These are phyloP conservation scores for Rhorus exstirpatorius DNA, from an alignment of 2,888 invertebrate species.

Conservation along the genomic window DNA sequence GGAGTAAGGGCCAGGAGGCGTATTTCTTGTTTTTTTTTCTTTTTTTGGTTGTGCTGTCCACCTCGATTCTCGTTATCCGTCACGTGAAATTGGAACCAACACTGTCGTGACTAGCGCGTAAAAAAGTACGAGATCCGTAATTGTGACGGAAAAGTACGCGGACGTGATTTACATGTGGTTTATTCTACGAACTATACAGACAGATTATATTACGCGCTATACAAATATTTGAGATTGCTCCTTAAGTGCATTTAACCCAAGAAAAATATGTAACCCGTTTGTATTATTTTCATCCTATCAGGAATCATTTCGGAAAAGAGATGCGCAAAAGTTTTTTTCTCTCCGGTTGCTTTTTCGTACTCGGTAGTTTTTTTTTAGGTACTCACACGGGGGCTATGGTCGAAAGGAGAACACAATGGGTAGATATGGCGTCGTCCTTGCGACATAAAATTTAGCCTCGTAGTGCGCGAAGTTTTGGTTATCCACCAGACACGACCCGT, in stretches of 20 bases:
- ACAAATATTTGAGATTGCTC: too few species aligned
- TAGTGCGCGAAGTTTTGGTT: slow-evolving; percentile 27
- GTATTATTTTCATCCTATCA: not conserved
- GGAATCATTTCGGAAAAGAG: not conserved
- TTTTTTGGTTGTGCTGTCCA: not conserved
- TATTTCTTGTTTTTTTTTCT: not conserved
- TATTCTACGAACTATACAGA: not conserved
- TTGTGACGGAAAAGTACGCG: not conserved
- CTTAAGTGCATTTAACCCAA: not conserved
- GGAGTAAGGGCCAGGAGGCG: not conserved
- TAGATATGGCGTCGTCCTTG: not conserved
- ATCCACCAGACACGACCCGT: too few species aligned
- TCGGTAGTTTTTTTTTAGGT: not conserved
- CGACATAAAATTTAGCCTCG: slow-evolving; percentile 5
- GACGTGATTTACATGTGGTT: too few species aligned
- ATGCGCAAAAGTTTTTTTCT: not conserved
- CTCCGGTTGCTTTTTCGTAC: not conserved
- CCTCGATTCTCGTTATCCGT: not conserved
- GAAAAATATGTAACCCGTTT: not conserved
- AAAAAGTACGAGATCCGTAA: not conserved
- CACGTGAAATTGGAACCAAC: not conserved
- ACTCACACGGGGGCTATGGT: not conserved
- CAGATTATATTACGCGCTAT: not conserved
- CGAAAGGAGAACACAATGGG: not conserved
- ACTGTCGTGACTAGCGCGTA: not conserved